These are phyloP conservation scores for Didymodactylos carnosus DNA, from an alignment of 2,888 invertebrate genomes.

Conservation along the genomic window DNA sequence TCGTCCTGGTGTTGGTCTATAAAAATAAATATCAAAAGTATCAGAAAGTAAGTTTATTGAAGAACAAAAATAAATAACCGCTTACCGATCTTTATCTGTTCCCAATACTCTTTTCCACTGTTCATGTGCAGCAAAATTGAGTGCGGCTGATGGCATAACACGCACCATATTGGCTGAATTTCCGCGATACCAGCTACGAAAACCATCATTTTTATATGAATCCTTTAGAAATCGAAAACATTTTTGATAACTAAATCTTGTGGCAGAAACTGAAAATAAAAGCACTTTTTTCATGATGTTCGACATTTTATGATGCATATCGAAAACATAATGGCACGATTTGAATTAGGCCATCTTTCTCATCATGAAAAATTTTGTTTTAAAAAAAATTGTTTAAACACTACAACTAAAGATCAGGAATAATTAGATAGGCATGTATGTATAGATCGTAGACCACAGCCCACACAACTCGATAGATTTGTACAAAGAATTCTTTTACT, in stretches of 20 bases:
- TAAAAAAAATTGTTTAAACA: too few relatives aligned
- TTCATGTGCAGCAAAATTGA: constrained; percentile 91
- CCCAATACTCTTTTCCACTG: constrained; percentile 66
- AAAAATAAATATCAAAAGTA: not conserved
- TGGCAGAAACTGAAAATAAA: constrained; percentile 26
- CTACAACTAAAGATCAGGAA: too few relatives aligned
- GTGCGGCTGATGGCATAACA: constrained; percentile 85
- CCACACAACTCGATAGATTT: too few relatives aligned
- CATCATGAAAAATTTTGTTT: too few relatives aligned
- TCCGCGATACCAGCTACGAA: constrained; percentile 73
- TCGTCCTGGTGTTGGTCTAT: constrained; percentile 31
- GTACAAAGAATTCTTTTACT: too few relatives aligned
- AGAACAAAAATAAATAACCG: not conserved
- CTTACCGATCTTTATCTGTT: constrained; percentile 14
- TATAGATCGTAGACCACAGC: too few relatives aligned
- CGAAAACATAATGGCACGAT: too few relatives aligned
- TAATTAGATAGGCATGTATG: too few relatives aligned
- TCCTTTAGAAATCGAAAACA: constrained; percentile 36
- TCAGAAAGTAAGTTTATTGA: not conserved
- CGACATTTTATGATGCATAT: too few relatives aligned
- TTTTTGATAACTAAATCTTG: constrained; percentile 35
- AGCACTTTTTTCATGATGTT: too few relatives aligned
- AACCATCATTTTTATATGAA: constrained; percentile 55
- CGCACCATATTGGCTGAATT: constrained; percentile 95
- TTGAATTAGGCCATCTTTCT: too few relatives aligned